Base-by-base conservation (phyloP, 1,140 invertebrate genomes). In the Rhyzopertha dominica region DNA sequence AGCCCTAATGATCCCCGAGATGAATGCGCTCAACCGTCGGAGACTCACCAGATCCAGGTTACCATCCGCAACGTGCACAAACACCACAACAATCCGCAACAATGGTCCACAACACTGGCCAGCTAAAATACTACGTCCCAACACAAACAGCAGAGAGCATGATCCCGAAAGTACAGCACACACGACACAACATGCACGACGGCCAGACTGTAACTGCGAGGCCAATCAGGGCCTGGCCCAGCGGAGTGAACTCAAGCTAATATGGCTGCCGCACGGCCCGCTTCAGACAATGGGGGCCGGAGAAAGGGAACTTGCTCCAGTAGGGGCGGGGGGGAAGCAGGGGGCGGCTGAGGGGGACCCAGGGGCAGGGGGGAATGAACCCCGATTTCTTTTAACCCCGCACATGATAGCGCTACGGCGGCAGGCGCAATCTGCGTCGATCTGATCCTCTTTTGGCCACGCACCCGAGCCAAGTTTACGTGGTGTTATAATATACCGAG, bases 211-310 rank as follows among this genome's bases (percentile, higher is more conserved):
- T 53, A 56, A 63, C 56, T 61, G 55, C 49, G 55, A 51, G 55
- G 65, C 65, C 66, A 67, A 67, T 68, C 63, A 65, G 62, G 60
- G 58, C 56, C 59, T 44, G 63, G 63, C 61, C 52, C 54, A 61
- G 52, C 59, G 51, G 56, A 63, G 62, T 59, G 59, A 51, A 57
- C 55, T 62, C 54, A 52, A 65, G 63, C 65, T 67, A 67, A 65
- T 67, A 67, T 67, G 65, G 65, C 65, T 62, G 64, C 64, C 62
- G 62, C 48, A 35, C 32, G 46, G 47, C 49, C 32, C 34, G 37
- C 52, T 57, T 61, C 60, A 57, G 64, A 61, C 65, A 65, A 63
- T 56, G 63, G 57, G 12, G 51, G 49, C 51, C 58, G 57, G 63
- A 59, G 60, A 61, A 63, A 63, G 61, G 63, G 62, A 63, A 63